Evolutionary conservation across 1,140 invertebrate species (phyloP).

Genomic region (Oreohelix idahoensis): DNA sequence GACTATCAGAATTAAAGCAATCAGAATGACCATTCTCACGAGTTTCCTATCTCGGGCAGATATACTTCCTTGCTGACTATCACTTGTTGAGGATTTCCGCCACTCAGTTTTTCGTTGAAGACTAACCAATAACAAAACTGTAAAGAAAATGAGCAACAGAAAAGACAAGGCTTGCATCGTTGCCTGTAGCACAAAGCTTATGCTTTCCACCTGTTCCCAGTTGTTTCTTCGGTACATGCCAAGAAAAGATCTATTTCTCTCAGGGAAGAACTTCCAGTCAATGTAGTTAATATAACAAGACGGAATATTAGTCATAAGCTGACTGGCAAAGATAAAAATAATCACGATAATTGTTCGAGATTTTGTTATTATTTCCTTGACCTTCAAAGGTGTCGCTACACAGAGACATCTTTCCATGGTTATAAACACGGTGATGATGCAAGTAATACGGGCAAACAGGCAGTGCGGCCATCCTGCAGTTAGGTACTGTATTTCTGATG

Average conservation of each 20-base stretch:
- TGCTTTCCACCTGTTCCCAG: neutral
- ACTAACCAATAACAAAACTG: neutral
- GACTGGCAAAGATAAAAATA: neutral
- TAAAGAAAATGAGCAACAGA: neutral
- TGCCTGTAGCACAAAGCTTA: neutral
- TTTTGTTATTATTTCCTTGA: neutral
- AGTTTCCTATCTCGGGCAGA: neutral
- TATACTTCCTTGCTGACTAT: neutral
- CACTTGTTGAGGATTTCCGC: neutral
- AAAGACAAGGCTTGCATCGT: neutral
- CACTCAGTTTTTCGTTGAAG: neutral
- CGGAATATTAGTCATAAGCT: neutral
- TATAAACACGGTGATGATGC: constrained; percentile 2
- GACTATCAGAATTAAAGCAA: neutral
- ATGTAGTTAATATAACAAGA: neutral
- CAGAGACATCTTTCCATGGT: constrained; percentile 21
- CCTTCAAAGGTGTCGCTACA: neutral
- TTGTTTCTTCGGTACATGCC: neutral
- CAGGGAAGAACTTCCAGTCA: constrained; percentile 23
- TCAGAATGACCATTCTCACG: neutral
- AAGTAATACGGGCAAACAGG: neutral
- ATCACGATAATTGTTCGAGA: neutral
- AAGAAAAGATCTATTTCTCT: constrained; percentile 1
- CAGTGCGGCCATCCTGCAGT: neutral
- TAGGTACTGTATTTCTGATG: neutral